phyloP scores from a whole-genome alignment of 1,140 invertebrate species.

The Caligus rogercresseyi region DNA sequence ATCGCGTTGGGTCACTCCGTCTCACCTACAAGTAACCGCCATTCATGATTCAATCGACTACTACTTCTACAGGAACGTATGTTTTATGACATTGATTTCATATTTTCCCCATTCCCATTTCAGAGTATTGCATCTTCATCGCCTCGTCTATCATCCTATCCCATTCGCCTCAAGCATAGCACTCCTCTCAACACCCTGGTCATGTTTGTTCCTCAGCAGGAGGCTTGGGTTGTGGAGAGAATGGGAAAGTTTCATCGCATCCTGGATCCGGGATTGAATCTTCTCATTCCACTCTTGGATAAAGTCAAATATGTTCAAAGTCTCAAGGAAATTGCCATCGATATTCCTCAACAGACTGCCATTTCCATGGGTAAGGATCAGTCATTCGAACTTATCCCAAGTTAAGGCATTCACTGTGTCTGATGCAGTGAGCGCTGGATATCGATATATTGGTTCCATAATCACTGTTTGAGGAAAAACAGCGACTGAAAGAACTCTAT shows the following conservation, averaged over 20 bases:
- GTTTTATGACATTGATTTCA: no score
- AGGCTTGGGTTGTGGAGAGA: constrained; percentile 95
- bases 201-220: constrained; percentile 94
- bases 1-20: not conserved
- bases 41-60: not conserved
- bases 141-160: not conserved
- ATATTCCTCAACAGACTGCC: constrained; percentile 94
- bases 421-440: no score
- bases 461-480: no score
- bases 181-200: constrained; percentile 18
- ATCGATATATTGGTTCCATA: no score
- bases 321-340: constrained; percentile 97
- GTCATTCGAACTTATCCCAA: not conserved
- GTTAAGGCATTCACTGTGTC: not conserved
- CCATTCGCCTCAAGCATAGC: not conserved
- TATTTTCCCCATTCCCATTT: no score
- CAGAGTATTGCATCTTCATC: not conserved
- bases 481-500: no score
- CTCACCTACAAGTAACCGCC: not conserved
- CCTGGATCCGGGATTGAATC: constrained; percentile 80
- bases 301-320: constrained; percentile 93
- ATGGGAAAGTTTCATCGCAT: constrained; percentile 94
- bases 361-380: constrained; percentile 56
- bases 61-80: no score
- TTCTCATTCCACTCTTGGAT: constrained; percentile 80